Conservation (phyloP, 2,888 invertebrate genomes). For the Osmoderma eremita region DNA sequence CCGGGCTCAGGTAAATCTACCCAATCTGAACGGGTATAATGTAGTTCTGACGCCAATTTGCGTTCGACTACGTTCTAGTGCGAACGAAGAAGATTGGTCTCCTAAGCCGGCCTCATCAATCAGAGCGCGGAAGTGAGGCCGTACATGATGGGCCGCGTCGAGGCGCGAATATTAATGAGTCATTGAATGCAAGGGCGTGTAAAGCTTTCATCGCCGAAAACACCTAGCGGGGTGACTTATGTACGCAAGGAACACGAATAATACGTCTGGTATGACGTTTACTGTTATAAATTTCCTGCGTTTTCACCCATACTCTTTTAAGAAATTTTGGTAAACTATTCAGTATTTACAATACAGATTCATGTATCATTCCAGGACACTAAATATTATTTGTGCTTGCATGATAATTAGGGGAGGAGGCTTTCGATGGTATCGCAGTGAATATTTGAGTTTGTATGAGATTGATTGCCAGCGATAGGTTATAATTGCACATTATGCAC, state of each 20-base stretch:
- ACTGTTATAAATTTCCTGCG: not conserved
- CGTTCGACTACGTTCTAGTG: slow-evolving; percentile 60
- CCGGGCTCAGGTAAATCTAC: slow-evolving; percentile 54
- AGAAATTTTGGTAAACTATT: too few species aligned
- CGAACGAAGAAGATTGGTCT: slow-evolving; percentile 50
- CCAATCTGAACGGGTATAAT: slow-evolving; percentile 53
- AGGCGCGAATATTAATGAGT: slow-evolving; percentile 62
- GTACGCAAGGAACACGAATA: slow-evolving; percentile 11
- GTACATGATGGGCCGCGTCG: slow-evolving; percentile 58
- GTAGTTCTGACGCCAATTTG: slow-evolving; percentile 60
- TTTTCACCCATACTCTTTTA: too few species aligned
- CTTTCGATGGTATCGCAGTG: too few species aligned
- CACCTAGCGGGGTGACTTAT: slow-evolving; percentile 21
- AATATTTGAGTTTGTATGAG: too few species aligned
- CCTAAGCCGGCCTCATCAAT: slow-evolving; percentile 41
- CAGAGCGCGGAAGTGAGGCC: slow-evolving; percentile 47
- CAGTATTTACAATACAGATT: too few species aligned
- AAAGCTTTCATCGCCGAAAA: slow-evolving; percentile 21
- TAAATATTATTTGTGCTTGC: too few species aligned
- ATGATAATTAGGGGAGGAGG: too few species aligned
- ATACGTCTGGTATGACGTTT: not conserved
- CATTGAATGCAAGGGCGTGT: slow-evolving; percentile 30
- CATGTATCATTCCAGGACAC: too few species aligned
- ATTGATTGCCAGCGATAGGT: too few species aligned
- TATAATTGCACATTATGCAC: too few species aligned